phyloP scores from a whole-genome alignment of 2,888 invertebrate genomes.

The Harpagoxenus sublaevis region DNA sequence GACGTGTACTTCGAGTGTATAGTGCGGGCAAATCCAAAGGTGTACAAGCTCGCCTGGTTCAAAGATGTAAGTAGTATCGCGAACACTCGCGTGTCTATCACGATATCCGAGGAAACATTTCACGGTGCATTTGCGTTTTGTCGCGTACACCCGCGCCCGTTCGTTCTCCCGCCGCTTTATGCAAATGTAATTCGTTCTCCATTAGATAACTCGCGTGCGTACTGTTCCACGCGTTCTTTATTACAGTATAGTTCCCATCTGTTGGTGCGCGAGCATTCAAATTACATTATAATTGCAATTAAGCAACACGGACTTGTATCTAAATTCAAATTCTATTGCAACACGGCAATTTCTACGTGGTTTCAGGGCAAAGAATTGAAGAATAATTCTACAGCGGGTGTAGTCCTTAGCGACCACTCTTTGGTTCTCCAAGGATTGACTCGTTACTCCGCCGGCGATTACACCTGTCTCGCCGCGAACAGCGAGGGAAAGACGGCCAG shows the following conservation, averaged over 20 bases:
- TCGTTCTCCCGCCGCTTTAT: slow-evolving; percentile 14
- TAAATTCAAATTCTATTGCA: background rate
- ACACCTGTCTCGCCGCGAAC: slow-evolving; percentile 95
- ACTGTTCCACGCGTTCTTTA: slow-evolving; percentile 9
- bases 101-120: slow-evolving; percentile 33
- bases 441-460: slow-evolving; percentile 94
- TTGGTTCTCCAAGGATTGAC: slow-evolving; percentile 95
- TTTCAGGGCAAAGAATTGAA: slow-evolving; percentile 93
- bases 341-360: background rate
- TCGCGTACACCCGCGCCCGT: background rate
- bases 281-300: slow-evolving; percentile 43
- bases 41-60: slow-evolving; percentile 94
- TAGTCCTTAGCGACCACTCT: slow-evolving; percentile 95
- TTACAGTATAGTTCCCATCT: background rate
- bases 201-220: slow-evolving; percentile 37
- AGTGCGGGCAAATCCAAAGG: slow-evolving; percentile 94
- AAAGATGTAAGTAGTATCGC: slow-evolving; percentile 92
- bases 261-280: background rate
- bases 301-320: background rate
- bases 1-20: slow-evolving; percentile 96
- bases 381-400: slow-evolving; percentile 93
- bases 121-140: slow-evolving; percentile 31
- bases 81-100: slow-evolving; percentile 39
- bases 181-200: slow-evolving; percentile 42
- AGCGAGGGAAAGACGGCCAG: slow-evolving; percentile 91